Conservation (phyloP, 2,888 invertebrate genomes). For the Lamellibrachia columna region DNA sequence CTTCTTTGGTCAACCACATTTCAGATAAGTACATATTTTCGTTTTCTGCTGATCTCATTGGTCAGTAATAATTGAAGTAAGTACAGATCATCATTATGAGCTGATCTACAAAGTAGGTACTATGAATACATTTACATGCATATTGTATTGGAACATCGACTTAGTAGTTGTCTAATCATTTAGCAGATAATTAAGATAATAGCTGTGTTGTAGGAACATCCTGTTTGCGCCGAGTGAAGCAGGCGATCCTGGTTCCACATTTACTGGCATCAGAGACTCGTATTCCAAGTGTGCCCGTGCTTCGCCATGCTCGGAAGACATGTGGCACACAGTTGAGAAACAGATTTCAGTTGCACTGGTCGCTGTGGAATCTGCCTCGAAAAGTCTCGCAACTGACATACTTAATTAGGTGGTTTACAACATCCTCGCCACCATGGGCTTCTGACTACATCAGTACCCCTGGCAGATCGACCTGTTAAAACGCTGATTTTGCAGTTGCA, state of each 20-base stretch:
- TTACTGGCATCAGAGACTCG: slow-evolving; percentile 38
- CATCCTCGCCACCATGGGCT: too few species aligned
- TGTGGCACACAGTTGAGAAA: slow-evolving; percentile 26
- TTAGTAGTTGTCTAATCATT: neutral
- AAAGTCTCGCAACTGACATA: slow-evolving; percentile 23
- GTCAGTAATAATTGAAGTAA: slow-evolving; percentile 30
- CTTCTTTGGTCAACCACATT: slow-evolving; percentile 45
- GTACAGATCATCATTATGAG: neutral
- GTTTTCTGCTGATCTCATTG: slow-evolving; percentile 29
- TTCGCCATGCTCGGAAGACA: neutral
- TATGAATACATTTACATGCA: neutral
- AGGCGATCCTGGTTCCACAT: slow-evolving; percentile 24
- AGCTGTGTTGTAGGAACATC: slow-evolving; percentile 37
- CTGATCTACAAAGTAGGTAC: neutral
- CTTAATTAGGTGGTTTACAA: neutral
- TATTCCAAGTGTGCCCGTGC: slow-evolving; percentile 21
- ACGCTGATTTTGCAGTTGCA: too few species aligned
- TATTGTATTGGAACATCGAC: neutral
- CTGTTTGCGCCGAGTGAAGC: slow-evolving; percentile 38
- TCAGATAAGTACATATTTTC: neutral
- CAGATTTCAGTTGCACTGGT: slow-evolving; percentile 39
- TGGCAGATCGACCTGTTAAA: too few species aligned
- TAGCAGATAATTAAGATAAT: neutral
- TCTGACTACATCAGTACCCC: too few species aligned
- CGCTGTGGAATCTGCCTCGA: slow-evolving; percentile 37